A percentile compares a stretch with the other conserved stretches of the same genome.
phyloP scores from a whole-genome alignment of 2,113 vertebrate species.

The Tachysurus fulvidraco region DNA sequence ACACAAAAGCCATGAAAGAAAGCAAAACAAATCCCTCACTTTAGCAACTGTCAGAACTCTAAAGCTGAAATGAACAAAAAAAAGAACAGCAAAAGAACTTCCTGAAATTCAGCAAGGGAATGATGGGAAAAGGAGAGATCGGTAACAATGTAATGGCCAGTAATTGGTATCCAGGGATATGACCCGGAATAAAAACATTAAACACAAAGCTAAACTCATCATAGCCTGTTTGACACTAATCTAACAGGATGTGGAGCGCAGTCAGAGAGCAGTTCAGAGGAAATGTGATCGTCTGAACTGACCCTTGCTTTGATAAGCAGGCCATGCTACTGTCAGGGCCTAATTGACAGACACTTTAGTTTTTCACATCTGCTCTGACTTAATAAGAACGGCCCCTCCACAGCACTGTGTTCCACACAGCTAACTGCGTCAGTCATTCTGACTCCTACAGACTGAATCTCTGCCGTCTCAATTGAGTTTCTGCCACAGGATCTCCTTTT shows the following conservation, averaged over 20 bases:
- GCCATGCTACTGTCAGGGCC: conserved; percentile 70
- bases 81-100: conserved; percentile 50
- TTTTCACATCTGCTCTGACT: conserved; percentile 66
- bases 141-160: conserved; percentile 78
- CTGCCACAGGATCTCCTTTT: conserved; percentile 54
- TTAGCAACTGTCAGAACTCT: conserved; percentile 32
- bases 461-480: conserved; percentile 53
- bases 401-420: conserved; percentile 47
- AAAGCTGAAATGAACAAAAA: conserved; percentile 3
- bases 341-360: conserved; percentile 73
- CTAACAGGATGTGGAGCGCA: conserved; percentile 69
- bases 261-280: conserved; percentile 60
- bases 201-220: conserved; percentile 72
- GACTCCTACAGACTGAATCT: conserved; percentile 50
- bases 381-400: conserved; percentile 50
- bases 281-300: conserved; percentile 72
- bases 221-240: conserved; percentile 74
- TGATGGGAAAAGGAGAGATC: conserved; percentile 71
- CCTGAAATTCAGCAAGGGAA: conserved; percentile 69
- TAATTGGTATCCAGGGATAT: conserved; percentile 77
- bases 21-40: conserved; percentile 36
- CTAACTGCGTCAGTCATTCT: conserved; percentile 53
- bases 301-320: conserved; percentile 70
- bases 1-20: conserved; percentile 34
- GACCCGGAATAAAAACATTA: conserved; percentile 67